Conservation (phyloP, 2,113 vertebrate species). For the Pterocles orientalis region DNA sequence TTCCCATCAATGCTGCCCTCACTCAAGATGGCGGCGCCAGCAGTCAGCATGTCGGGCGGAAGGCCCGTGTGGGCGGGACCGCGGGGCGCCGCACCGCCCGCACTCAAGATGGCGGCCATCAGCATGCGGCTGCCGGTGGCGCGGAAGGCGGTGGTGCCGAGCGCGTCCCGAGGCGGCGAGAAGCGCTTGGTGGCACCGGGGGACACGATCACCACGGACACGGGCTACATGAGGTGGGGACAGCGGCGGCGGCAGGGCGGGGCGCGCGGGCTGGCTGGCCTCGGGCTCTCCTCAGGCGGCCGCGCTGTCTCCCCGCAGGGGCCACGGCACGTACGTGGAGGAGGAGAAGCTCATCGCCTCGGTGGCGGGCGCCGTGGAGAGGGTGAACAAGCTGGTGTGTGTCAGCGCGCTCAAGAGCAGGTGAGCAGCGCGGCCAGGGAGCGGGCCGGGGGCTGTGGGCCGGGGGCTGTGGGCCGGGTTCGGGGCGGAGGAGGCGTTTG, state of each 20-base stretch:
- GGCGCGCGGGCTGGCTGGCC: too few species aligned
- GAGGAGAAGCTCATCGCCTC: constrained; percentile 94
- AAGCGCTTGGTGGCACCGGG: constrained; percentile 91
- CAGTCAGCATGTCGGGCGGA: background rate
- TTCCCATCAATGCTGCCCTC: background rate
- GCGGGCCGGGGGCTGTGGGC: background rate
- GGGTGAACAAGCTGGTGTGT: constrained; percentile 95
- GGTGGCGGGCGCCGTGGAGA: constrained; percentile 92
- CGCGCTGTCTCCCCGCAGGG: constrained; percentile 69
- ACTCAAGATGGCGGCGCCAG: constrained; percentile 25
- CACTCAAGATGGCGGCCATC: constrained; percentile 83
- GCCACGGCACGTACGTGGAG: constrained; percentile 95
- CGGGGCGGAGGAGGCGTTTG: rapidly evolving
- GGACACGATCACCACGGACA: constrained; percentile 93
- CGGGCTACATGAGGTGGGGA: constrained; percentile 92
- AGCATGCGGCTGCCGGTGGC: constrained; percentile 83
- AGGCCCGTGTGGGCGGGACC: rapidly evolving
- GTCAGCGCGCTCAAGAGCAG: constrained; percentile 91
- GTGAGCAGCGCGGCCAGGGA: constrained; percentile 39
- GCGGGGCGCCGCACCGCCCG: background rate
- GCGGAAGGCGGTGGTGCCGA: constrained; percentile 59
- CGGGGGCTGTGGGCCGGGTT: background rate
- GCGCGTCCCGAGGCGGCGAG: constrained; percentile 19
- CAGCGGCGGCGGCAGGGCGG: background rate
- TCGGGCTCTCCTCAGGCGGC: background rate